Conservation (phyloP, 2,113 vertebrate genomes). For the Delphinapterus leucas region DNA sequence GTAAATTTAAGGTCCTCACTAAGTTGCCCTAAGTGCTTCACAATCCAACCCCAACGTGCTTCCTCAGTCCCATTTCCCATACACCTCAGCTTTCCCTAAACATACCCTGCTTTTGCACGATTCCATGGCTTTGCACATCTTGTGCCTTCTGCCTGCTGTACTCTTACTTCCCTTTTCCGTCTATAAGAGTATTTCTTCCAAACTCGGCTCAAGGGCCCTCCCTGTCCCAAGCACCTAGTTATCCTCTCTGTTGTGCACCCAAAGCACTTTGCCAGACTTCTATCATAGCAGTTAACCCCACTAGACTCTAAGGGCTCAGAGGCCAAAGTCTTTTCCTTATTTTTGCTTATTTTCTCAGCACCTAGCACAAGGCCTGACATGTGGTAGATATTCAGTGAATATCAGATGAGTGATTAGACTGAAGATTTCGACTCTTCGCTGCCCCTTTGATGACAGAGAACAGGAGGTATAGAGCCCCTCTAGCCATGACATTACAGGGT, state of each 20-base stretch:
- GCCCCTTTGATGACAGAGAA: not conserved
- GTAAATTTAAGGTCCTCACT: not conserved
- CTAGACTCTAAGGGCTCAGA: not conserved
- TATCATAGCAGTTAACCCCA: not conserved
- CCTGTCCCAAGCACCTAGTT: not conserved
- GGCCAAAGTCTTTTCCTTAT: not conserved
- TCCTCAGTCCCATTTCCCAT: not conserved
- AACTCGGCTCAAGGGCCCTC: not conserved
- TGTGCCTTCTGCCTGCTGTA: not conserved
- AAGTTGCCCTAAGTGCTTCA: not conserved
- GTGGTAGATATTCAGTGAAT: not conserved
- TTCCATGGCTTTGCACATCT: not conserved
- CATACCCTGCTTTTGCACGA: not conserved
- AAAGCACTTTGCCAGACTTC: not conserved
- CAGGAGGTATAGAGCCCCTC: not conserved
- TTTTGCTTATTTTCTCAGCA: constrained; percentile 28
- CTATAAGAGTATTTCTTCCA: not conserved
- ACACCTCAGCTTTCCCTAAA: not conserved
- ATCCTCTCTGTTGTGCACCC: not conserved
- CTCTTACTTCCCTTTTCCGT: not conserved
- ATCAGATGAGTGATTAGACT: not conserved
- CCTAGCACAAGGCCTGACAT: not conserved
- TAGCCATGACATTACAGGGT: not conserved
- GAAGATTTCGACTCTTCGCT: not conserved
- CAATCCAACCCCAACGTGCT: not conserved